phyloP scores from a whole-genome alignment of 2,113 vertebrate genomes.

The Circaetus cinerascens region DNA sequence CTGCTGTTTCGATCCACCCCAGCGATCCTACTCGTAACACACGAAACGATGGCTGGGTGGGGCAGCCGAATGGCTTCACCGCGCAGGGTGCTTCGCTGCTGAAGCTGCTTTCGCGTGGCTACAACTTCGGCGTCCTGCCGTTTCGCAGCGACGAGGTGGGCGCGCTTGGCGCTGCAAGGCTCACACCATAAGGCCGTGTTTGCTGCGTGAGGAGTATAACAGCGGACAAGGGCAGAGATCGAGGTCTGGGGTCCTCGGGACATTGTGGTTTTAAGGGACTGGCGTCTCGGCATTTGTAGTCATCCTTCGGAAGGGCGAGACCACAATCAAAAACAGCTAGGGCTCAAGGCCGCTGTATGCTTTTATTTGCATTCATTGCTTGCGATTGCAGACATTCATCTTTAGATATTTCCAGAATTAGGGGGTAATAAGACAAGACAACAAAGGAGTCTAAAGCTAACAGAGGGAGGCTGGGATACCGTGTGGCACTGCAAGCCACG shows the following conservation, averaged over 20 bases:
- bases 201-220: slow-evolving; percentile 29
- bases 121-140: no score
- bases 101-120: no score
- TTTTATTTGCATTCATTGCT: not conserved
- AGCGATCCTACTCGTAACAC: no score
- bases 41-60: no score
- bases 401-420: not conserved
- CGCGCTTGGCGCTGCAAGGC: slow-evolving; percentile 28
- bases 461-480: not conserved
- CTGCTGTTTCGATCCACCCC: no score
- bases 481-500: not conserved
- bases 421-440: slow-evolving; percentile 11
- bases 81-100: no score
- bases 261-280: slow-evolving; percentile 21
- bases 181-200: not conserved
- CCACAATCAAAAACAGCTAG: not conserved
- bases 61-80: no score
- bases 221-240: slow-evolving; percentile 55
- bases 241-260: slow-evolving; percentile 53
- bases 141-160: no score
- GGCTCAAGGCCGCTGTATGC: not conserved
- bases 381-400: not conserved
- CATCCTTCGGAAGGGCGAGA: not conserved
- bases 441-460: not conserved
- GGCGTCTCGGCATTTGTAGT: not conserved